Conservation (phyloP, 2,888 invertebrate species). For the Ferdinandea cuprea region DNA sequence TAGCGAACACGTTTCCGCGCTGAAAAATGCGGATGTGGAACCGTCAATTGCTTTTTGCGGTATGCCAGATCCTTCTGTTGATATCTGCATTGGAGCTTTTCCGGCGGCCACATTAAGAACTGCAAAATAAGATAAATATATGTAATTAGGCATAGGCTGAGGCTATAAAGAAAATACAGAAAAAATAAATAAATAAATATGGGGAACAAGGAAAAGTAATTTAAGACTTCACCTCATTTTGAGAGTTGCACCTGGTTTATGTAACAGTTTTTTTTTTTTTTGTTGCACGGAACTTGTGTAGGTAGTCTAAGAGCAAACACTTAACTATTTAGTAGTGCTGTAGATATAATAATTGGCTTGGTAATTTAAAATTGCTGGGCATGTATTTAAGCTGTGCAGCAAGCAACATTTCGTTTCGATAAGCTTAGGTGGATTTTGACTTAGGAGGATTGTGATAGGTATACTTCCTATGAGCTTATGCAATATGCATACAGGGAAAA, state of each 20-base stretch:
- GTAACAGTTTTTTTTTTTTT: neutral
- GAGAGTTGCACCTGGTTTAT: neutral
- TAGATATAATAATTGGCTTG: too few relatives aligned
- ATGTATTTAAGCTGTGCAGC: too few relatives aligned
- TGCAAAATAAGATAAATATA: slow-evolving; percentile 83
- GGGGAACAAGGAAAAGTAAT: slow-evolving; percentile 1
- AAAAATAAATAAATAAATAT: too few relatives aligned
- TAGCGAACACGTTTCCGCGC: slow-evolving; percentile 92
- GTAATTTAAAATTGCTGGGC: too few relatives aligned
- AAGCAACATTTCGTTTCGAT: too few relatives aligned
- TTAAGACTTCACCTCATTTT: neutral
- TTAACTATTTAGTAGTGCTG: neutral
- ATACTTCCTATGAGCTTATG: too few relatives aligned
- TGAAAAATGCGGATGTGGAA: slow-evolving; percentile 92
- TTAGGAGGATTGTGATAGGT: too few relatives aligned
- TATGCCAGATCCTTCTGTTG: slow-evolving; percentile 91
- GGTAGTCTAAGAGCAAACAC: neutral
- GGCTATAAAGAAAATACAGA: too few relatives aligned
- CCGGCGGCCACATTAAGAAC: slow-evolving; percentile 97
- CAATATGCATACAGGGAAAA: too few relatives aligned
- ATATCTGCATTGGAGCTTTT: slow-evolving; percentile 97
- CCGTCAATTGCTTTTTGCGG: slow-evolving; percentile 96
- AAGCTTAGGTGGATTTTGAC: too few relatives aligned
- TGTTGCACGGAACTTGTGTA: neutral
- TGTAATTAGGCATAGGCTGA: slow-evolving; percentile 7